Evolutionary conservation across 2,888 invertebrate genomes (phyloP).

Genomic region (Drosophila kambysellisi): DNA sequence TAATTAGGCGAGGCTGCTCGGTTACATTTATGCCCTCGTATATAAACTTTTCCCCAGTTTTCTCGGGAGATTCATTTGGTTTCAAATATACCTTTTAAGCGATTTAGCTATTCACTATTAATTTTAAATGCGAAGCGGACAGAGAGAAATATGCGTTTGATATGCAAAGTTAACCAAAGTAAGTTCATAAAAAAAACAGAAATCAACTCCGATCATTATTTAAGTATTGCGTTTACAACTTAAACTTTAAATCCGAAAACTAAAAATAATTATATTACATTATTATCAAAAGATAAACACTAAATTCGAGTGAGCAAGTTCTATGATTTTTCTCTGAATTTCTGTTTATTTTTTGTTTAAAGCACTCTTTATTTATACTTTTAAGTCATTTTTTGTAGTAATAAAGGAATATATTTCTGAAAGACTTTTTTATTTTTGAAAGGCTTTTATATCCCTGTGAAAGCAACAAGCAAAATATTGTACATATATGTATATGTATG

Average conservation of each 20-base stretch:
- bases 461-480: not conserved
- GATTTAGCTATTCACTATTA: not conserved
- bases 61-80: slow-evolving; percentile 3
- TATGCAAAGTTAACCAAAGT: not conserved
- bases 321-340: not conserved
- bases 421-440: too few relatives aligned
- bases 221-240: not conserved
- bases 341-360: not conserved
- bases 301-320: not conserved
- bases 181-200: not conserved
- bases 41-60: not conserved
- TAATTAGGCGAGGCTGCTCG: slow-evolving; percentile 49
- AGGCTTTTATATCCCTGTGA: not conserved
- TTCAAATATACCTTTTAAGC: not conserved
- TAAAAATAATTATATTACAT: not conserved
- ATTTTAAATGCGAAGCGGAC: not conserved
- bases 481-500: not conserved
- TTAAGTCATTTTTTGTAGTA: not conserved
- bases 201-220: not conserved
- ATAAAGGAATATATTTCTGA: not conserved
- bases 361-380: not conserved
- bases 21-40: not conserved
- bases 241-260: not conserved
- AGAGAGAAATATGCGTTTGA: not conserved
- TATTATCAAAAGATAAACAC: too few relatives aligned